Evolutionary conservation across 1,140 invertebrate species (phyloP).

Genomic region (Rhysida immarginata): DNA sequence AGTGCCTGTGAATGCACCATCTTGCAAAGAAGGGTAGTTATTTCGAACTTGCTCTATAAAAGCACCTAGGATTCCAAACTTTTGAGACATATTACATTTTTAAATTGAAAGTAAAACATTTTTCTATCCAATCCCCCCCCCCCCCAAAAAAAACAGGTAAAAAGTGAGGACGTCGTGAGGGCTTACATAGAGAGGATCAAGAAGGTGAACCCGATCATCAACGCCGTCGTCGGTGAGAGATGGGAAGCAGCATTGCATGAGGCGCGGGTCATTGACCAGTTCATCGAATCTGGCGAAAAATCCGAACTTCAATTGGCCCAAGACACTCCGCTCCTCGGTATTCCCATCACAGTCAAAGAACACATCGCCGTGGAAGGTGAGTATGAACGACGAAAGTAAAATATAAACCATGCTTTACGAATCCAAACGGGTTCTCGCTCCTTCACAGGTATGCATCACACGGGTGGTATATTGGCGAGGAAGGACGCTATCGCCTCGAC

Average conservation of each 20-base stretch:
- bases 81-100: too few species aligned
- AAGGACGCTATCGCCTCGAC: constrained; percentile 34
- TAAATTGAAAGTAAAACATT: too few species aligned
- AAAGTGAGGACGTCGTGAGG: constrained; percentile 22
- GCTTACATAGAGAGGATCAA: constrained; percentile 24
- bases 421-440: neutral
- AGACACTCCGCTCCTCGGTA: constrained; percentile 32
- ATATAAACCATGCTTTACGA: too few species aligned
- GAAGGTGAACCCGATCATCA: constrained; percentile 25
- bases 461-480: constrained; percentile 37
- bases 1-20: too few species aligned
- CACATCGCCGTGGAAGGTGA: constrained; percentile 12
- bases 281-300: constrained; percentile 15
- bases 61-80: too few species aligned
- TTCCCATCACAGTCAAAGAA: constrained; percentile 34
- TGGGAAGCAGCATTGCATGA: constrained; percentile 22
- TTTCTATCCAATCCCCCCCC: too few species aligned
- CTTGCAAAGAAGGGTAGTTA: too few species aligned
- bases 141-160: too few species aligned
- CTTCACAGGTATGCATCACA: constrained; percentile 25
- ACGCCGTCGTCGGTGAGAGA: constrained; percentile 22
- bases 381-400: too few species aligned
- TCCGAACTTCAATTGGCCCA: constrained; percentile 23
- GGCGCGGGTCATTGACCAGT: constrained; percentile 22
- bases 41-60: too few species aligned